These are phyloP conservation scores for Oreochromis tanganicae DNA, from an alignment of 2,113 vertebrate species.

Conservation along the genomic window DNA sequence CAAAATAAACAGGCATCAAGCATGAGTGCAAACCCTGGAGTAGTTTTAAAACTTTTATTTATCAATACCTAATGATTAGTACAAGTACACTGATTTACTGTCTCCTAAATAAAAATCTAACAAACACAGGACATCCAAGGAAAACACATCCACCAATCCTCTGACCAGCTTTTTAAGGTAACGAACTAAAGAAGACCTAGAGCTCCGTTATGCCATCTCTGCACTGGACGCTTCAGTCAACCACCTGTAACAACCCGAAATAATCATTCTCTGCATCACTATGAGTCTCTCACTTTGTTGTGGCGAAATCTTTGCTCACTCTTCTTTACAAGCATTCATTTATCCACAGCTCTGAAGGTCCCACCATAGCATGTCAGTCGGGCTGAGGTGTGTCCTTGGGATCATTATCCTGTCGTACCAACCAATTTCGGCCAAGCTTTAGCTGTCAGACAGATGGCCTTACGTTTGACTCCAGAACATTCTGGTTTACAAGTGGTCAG, in stretches of 20 bases:
- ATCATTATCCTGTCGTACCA: neutral
- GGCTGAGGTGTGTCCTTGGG: neutral
- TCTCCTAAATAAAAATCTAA: neutral
- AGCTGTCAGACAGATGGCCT: neutral
- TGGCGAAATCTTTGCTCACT: neutral
- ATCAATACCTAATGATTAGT: neutral
- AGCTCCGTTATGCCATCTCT: accelerated
- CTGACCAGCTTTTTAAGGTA: neutral
- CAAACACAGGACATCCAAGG: neutral
- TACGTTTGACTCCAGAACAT: neutral
- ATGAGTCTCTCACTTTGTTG: neutral
- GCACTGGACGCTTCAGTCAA: neutral
- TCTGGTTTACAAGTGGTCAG: neutral
- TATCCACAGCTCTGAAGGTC: neutral
- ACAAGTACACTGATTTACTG: neutral
- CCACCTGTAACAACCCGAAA: neutral
- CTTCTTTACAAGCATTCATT: neutral
- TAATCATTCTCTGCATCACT: neutral
- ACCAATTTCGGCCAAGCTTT: accelerated
- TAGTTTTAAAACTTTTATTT: neutral
- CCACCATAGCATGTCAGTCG: neutral
- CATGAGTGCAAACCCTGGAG: neutral
- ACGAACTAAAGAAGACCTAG: neutral
- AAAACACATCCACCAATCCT: neutral
- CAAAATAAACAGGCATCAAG: neutral